Base-by-base conservation (phyloP, 2,113 vertebrate genomes). In the Equus przewalskii region DNA sequence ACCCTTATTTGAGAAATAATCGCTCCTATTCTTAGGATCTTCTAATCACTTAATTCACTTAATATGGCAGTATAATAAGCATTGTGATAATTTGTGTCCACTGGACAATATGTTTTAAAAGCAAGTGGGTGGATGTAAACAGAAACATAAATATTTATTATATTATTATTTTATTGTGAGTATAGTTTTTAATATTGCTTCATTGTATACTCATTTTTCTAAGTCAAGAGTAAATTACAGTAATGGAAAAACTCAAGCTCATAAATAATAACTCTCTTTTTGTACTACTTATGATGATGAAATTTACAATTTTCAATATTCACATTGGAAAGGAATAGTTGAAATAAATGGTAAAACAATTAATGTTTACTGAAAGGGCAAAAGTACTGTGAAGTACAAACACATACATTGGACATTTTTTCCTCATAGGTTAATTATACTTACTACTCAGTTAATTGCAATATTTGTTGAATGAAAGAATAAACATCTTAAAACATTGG, bases 161-260 rank as follows among this genome's bases (percentile, higher is more conserved):
- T 49, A 44, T 78, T 89, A 49, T 67, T 83, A 90, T 4, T 90
- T 69, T 76, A 4, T 51, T 78, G 9, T 83, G 44, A 36, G 36
- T 65, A 6, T 90, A 91, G 21, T 70, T 28, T 21, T 89, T 89
- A 92, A 60, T 85, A 9, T 49, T 89, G 21, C 22, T 92, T 96
- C 16, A 75, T 80, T 92, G 87, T 46, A 36, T 11, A 91, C 30
- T 49, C 19, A 87, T 92, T 95, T 96, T 82, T 96, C 86, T 84
- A 97, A 83, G 82, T 93, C 49, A 86, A 89, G 21, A 86, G 67
- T 67, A 94, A 93, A 78, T 91, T 84, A 79, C 16, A 36, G 30
- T 83, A 65, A 92, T 84, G 36, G 75, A 90, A 90, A 94, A 8
- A 65, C 15, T 56, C 41, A 80, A 89, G 13, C 46, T 95, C 58